phyloP scores from a whole-genome alignment of 2,888 invertebrate species.

The Conomelus anceps region DNA sequence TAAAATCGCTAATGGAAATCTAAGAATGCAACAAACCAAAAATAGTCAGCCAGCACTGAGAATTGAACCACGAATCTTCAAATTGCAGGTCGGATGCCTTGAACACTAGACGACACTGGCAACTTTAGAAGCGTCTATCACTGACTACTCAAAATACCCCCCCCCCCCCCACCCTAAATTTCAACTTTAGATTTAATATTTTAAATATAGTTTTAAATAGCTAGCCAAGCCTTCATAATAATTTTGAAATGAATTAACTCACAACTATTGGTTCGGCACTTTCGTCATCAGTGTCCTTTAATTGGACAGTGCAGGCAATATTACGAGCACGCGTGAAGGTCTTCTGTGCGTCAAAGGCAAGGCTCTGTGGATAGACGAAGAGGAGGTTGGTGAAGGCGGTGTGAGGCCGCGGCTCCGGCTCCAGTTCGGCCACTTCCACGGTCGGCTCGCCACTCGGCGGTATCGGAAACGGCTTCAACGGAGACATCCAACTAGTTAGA shows the following conservation, averaged over 20 bases:
- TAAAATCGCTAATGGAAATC: too few species aligned
- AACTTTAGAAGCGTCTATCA: too few species aligned
- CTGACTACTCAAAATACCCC: too few species aligned
- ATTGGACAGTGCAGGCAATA: conserved; percentile 82
- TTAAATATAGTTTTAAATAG: too few species aligned
- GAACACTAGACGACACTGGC: too few species aligned
- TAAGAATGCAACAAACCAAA: too few species aligned
- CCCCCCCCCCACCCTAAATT: too few species aligned
- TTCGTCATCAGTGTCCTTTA: conserved; percentile 74
- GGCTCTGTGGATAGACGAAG: conserved; percentile 80
- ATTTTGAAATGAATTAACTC: conserved; percentile 34
- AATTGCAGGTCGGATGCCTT: too few species aligned
- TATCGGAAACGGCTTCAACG: conserved; percentile 75
- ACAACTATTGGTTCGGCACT: conserved; percentile 67
- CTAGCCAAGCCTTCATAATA: not conserved
- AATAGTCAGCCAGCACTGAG: too few species aligned
- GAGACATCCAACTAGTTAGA: conserved; percentile 73
- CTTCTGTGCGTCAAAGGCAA: conserved; percentile 88
- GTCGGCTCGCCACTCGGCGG: conserved; percentile 71
- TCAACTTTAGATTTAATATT: too few species aligned
- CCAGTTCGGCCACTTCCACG: conserved; percentile 79
- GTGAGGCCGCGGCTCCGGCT: conserved; percentile 66
- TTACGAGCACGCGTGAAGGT: conserved; percentile 88
- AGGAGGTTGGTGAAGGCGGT: conserved; percentile 82
- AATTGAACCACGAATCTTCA: too few species aligned